A percentile compares a stretch with the other conserved stretches of the same genome.
Evolutionary conservation across 2,888 invertebrate genomes (phyloP).

Genomic region (Drosophila picticornis): DNA sequence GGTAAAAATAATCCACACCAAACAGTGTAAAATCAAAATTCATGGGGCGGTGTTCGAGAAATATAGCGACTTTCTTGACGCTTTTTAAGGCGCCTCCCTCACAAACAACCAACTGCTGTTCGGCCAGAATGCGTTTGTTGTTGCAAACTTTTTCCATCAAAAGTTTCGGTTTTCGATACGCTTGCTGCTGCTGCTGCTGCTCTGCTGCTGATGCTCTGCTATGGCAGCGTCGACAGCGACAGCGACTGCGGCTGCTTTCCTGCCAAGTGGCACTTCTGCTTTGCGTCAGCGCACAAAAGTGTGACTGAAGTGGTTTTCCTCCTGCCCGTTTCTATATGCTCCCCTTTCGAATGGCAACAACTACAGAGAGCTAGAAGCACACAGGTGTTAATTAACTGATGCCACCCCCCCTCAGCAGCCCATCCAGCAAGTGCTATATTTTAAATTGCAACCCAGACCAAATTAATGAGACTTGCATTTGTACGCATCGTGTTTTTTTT

Average conservation of each 20-base stretch:
- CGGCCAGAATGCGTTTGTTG: constrained; percentile 74
- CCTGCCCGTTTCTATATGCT: not conserved
- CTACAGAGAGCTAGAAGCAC: constrained; percentile 2
- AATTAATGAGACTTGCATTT: constrained; percentile 76
- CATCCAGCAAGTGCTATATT: constrained; percentile 58
- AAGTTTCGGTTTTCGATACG: constrained; percentile 81
- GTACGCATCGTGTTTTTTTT: constrained; percentile 35
- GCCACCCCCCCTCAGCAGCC: constrained; percentile 17
- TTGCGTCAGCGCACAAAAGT: constrained; percentile 78
- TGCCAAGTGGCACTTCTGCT: constrained; percentile 76
- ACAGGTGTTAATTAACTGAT: constrained; percentile 76
- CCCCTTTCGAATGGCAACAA: not conserved
- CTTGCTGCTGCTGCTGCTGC: constrained; percentile 36
- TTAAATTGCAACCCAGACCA: constrained; percentile 70
- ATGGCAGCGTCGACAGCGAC: constrained; percentile 7
- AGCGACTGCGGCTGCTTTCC: constrained; percentile 26
- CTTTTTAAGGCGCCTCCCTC: constrained; percentile 43
- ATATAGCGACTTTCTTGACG: constrained; percentile 71
- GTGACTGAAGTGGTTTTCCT: constrained; percentile 64
- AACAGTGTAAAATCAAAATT: constrained; percentile 67
- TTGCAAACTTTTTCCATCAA: constrained; percentile 82
- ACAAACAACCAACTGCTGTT: constrained; percentile 15
- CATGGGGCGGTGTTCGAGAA: constrained; percentile 70
- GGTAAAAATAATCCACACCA: constrained; percentile 17
- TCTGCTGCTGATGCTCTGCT: constrained; percentile 28